A percentile compares a stretch with the other conserved stretches of the same genome.
These are phyloP conservation scores for Pelosia muscerda DNA, from an alignment of 2,888 invertebrate genomes.

Conservation along the genomic window DNA sequence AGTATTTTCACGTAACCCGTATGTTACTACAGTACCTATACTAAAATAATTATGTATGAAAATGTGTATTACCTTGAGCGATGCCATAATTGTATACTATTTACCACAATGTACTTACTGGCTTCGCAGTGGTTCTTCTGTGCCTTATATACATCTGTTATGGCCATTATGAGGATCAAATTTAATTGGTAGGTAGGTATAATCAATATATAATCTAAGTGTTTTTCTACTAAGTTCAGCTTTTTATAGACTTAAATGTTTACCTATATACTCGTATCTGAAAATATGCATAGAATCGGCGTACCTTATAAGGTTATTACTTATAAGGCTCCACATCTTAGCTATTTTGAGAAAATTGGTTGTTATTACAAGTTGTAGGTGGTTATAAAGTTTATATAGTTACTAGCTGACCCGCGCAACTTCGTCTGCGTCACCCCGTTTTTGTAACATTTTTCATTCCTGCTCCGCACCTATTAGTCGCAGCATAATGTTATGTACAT, in stretches of 20 bases:
- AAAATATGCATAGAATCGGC: background rate
- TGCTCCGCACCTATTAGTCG: no score
- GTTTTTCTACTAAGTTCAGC: background rate
- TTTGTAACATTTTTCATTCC: no score
- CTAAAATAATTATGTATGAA: background rate
- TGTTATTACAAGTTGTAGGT: background rate
- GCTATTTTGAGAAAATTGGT: background rate
- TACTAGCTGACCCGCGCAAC: no score
- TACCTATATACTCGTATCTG: conserved; percentile 3
- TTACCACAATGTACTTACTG: conserved; percentile 5
- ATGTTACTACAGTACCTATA: background rate
- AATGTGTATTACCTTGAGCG: conserved; percentile 5
- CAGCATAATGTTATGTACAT: no score
- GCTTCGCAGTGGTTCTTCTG: background rate
- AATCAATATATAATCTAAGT: background rate
- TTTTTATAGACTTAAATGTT: conserved; percentile 1
- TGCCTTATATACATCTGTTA: conserved; percentile 5
- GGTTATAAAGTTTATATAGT: no score
- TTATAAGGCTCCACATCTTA: background rate
- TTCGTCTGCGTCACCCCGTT: no score
- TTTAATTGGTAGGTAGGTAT: conserved; percentile 9
- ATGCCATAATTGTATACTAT: conserved; percentile 6
- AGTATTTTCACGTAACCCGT: background rate
- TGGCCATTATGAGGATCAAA: background rate
- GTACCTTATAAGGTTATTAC: background rate